Percentiles rank a stretch among this genome's conserved stretches.
Evolutionary conservation across 2,113 vertebrate species (phyloP).

Genomic region (Oryzias melastigma): DNA sequence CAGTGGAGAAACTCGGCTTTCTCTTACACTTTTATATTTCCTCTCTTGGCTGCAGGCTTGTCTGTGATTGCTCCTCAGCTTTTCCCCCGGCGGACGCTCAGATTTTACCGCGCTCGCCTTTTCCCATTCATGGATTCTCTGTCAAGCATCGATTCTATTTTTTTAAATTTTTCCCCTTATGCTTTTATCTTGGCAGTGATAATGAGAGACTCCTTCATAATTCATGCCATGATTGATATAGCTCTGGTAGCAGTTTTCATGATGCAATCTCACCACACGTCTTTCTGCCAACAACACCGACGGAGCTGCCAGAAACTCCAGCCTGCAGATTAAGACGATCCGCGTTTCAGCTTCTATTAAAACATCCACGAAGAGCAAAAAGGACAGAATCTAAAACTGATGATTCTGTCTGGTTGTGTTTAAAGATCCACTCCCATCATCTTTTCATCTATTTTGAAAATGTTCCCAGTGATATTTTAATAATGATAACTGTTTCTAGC

Average conservation of each 20-base stretch:
- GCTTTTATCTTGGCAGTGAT: conserved; percentile 43
- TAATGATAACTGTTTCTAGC: too few relatives aligned
- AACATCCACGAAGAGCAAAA: conserved; percentile 7
- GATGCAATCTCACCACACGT: conserved; percentile 41
- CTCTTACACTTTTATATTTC: background rate
- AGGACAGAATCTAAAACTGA: too few relatives aligned
- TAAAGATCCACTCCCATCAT: too few relatives aligned
- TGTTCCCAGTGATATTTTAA: too few relatives aligned
- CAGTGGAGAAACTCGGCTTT: background rate
- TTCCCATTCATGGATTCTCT: conserved; percentile 42
- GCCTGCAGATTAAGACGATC: conserved; percentile 46
- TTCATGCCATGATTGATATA: conserved; percentile 58
- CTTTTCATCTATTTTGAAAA: too few relatives aligned
- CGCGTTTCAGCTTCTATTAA: conserved; percentile 56
- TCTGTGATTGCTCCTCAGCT: conserved; percentile 29
- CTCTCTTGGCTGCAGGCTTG: conserved; percentile 15
- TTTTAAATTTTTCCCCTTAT: conserved; percentile 3
- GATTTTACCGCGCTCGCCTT: conserved; percentile 1
- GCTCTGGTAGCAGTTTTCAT: conserved; percentile 48
- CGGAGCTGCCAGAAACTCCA: conserved; percentile 32
- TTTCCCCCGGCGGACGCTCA: conserved; percentile 6
- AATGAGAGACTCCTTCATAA: conserved; percentile 59
- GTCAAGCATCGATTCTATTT: conserved; percentile 38
- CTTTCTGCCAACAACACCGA: conserved; percentile 29
- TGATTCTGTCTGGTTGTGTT: too few relatives aligned